These are phyloP conservation scores for Mormyrops attenuatus DNA, from an alignment of 2,797 vertebrate species.

Conservation along the genomic window DNA sequence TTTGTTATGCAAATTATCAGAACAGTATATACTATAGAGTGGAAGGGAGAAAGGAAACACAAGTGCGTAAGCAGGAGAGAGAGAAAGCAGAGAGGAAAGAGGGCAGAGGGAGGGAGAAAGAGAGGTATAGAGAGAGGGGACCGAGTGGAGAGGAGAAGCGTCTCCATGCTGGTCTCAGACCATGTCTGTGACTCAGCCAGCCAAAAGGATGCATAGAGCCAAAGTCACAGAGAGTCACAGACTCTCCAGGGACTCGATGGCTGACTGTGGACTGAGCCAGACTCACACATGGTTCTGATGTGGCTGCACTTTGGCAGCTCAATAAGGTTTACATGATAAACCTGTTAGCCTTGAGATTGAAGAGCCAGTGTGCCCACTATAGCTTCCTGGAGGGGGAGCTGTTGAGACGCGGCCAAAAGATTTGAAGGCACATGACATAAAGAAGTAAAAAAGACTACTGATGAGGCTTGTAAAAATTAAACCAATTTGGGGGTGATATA, in stretches of 20 bases:
- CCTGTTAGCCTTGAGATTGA: constrained; percentile 3
- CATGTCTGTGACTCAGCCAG: neutral
- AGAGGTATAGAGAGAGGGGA: neutral
- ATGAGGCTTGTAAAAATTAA: neutral
- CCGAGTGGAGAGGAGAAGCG: neutral
- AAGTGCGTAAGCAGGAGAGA: neutral
- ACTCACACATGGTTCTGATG: neutral
- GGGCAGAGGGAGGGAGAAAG: neutral
- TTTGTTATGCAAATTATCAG: neutral
- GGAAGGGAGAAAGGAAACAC: neutral
- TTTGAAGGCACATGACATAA: neutral
- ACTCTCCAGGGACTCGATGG: neutral
- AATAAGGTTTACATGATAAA: neutral
- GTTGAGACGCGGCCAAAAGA: neutral
- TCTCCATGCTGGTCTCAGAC: neutral
- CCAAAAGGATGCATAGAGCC: neutral
- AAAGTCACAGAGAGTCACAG: neutral
- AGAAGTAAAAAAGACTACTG: neutral
- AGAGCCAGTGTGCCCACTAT: neutral
- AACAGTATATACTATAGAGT: neutral
- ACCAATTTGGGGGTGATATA: neutral
- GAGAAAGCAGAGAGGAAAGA: neutral
- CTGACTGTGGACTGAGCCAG: neutral
- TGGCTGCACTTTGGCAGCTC: neutral
- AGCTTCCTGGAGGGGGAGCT: neutral